Percentiles rank a stretch among this genome's conserved stretches.
phyloP scores from a whole-genome alignment of 2,888 invertebrate species.

The Enoplolaimus lenunculus region DNA sequence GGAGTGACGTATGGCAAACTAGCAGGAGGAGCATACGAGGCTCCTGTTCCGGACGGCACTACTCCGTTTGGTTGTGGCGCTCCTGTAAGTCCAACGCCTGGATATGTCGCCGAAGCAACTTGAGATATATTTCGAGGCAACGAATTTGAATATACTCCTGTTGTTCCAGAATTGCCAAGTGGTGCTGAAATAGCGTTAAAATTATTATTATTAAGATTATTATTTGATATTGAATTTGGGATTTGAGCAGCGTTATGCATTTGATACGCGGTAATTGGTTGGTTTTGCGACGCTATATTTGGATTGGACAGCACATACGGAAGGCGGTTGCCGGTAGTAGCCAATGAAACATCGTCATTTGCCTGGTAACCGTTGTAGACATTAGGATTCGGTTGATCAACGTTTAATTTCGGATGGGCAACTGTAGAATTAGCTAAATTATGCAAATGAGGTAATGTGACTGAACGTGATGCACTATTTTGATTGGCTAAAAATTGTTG shows the following conservation, averaged over 20 bases:
- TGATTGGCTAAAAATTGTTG: neutral
- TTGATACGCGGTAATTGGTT: neutral
- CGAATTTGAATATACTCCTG: neutral
- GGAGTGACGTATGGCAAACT: neutral
- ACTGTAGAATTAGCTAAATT: neutral
- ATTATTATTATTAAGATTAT: neutral
- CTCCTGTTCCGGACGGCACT: neutral
- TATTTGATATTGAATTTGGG: neutral
- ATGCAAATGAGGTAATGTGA: neutral
- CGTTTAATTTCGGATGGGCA: no score
- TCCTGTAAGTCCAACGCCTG: no score
- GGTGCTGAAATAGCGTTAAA: neutral
- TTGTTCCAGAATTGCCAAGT: neutral
- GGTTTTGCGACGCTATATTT: neutral
- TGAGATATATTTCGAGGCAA: neutral
- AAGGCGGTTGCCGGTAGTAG: neutral
- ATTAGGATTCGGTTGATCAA: neutral
- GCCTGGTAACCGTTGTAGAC: neutral
- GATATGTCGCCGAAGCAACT: no score
- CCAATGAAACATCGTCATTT: neutral
- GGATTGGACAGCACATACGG: neutral
- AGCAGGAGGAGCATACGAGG: neutral
- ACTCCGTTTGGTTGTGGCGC: neutral
- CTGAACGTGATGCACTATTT: no score
- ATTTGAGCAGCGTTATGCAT: neutral